Evolutionary conservation across 2,113 vertebrate genomes (phyloP).

Genomic region (Toxotes jaculatrix): DNA sequence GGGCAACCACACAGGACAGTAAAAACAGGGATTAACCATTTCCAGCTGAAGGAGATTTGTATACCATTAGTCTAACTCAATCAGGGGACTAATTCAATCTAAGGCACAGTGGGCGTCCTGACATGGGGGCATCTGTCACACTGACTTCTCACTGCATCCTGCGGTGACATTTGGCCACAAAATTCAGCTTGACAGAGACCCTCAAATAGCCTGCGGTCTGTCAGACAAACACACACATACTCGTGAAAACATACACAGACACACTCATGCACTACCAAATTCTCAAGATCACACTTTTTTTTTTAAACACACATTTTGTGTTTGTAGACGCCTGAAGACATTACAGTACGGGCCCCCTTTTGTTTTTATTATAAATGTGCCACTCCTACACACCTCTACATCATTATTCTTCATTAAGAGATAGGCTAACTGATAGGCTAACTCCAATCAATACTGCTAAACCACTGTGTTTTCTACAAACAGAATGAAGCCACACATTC

Average conservation of each 20-base stretch:
- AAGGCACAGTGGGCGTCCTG: conserved; percentile 68
- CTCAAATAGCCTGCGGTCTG: conserved; percentile 56
- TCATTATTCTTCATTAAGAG: conserved; percentile 26
- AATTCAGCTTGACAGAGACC: conserved; percentile 73
- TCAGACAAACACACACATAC: conserved; percentile 48
- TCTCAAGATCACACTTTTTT: conserved; percentile 40
- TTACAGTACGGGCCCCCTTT: conserved; percentile 9
- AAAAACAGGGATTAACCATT: conserved; percentile 66
- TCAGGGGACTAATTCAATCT: conserved; percentile 77
- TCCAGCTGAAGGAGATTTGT: conserved; percentile 71
- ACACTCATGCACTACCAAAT: conserved; percentile 6
- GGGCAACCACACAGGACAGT: conserved; percentile 2
- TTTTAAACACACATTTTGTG: conserved; percentile 20
- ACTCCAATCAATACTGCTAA: background rate
- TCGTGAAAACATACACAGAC: conserved; percentile 1
- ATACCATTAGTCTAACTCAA: conserved; percentile 76
- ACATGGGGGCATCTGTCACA: conserved; percentile 75
- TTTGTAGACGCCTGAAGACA: conserved; percentile 30
- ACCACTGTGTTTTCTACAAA: conserved; percentile 10
- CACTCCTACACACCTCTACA: background rate
- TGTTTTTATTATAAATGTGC: conserved; percentile 22
- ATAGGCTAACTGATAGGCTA: background rate
- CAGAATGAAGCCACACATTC: background rate
- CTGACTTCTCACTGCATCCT: conserved; percentile 69
- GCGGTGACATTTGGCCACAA: conserved; percentile 72